These are phyloP conservation scores for Dasypolia templi DNA, from an alignment of 2,888 invertebrate genomes.

Conservation along the genomic window DNA sequence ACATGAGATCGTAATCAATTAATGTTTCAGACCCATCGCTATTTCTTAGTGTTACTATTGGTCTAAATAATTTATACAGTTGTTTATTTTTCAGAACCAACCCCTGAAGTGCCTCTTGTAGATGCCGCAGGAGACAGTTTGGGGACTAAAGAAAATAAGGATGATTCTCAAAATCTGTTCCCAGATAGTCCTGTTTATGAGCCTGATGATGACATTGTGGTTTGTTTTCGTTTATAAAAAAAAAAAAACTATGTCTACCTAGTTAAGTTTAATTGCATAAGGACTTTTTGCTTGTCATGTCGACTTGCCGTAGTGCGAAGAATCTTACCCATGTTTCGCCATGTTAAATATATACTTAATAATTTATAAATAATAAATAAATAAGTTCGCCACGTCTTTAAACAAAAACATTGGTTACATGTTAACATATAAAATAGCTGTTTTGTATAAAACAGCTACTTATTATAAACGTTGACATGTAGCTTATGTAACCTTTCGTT, in stretches of 20 bases:
- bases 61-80: neutral
- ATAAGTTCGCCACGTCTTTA: neutral
- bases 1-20: neutral
- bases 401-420: neutral
- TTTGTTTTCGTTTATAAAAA: constrained; percentile 15
- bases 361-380: too few species aligned
- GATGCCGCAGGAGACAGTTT: constrained; percentile 40
- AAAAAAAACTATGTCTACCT: neutral
- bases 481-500: neutral
- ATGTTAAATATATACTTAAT: neutral
- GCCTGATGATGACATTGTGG: constrained; percentile 80
- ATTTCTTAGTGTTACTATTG: neutral
- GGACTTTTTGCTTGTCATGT: neutral
- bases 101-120: constrained; percentile 13
- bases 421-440: too few species aligned
- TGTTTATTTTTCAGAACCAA: constrained; percentile 25
- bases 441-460: neutral
- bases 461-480: too few species aligned
- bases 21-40: neutral
- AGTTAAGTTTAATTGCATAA: neutral
- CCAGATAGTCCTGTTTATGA: constrained; percentile 88
- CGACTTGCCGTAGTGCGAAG: neutral
- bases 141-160: constrained; percentile 57
- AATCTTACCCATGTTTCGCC: neutral
- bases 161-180: constrained; percentile 81